phyloP scores from a whole-genome alignment of 2,888 invertebrate genomes.

The Clistopyga incitator region DNA sequence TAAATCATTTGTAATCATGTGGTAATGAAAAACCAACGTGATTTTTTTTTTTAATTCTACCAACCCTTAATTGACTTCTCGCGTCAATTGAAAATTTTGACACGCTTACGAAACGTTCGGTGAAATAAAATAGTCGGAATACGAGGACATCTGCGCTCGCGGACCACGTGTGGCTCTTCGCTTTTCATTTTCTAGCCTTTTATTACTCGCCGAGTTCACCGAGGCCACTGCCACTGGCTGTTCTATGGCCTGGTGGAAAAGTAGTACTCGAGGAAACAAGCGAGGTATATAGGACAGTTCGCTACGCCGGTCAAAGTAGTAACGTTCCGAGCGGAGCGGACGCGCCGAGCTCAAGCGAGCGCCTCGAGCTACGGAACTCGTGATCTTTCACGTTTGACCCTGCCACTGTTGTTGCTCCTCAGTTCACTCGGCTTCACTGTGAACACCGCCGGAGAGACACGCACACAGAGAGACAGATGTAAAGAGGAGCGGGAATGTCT shows the following conservation, averaged over 20 bases:
- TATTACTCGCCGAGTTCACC: not conserved
- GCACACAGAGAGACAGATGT: not conserved
- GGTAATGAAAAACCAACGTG: no score
- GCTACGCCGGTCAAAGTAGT: slow-evolving; percentile 43
- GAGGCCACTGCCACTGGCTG: not conserved
- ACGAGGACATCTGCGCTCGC: not conserved
- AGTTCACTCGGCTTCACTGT: slow-evolving; percentile 2
- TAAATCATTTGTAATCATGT: no score
- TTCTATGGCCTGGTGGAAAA: not conserved
- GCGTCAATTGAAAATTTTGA: not conserved
- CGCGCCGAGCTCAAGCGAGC: not conserved
- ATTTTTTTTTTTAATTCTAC: no score
- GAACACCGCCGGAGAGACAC: not conserved
- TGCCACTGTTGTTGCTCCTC: slow-evolving; percentile 21
- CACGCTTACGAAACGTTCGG: slow-evolving; percentile 1
- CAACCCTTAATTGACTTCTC: no score
- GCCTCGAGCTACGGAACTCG: slow-evolving; percentile 17
- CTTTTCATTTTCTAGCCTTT: slow-evolving; percentile 1
- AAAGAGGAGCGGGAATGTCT: not conserved
- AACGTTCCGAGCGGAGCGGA: not conserved
- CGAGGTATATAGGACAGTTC: slow-evolving; percentile 7
- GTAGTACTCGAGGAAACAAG: slow-evolving; percentile 17
- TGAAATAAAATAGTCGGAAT: slow-evolving; percentile 23
- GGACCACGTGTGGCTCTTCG: not conserved
- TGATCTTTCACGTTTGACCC: slow-evolving; percentile 15